Base-by-base conservation (phyloP, 2,888 invertebrate genomes). In the Chloroclysta siterata region DNA sequence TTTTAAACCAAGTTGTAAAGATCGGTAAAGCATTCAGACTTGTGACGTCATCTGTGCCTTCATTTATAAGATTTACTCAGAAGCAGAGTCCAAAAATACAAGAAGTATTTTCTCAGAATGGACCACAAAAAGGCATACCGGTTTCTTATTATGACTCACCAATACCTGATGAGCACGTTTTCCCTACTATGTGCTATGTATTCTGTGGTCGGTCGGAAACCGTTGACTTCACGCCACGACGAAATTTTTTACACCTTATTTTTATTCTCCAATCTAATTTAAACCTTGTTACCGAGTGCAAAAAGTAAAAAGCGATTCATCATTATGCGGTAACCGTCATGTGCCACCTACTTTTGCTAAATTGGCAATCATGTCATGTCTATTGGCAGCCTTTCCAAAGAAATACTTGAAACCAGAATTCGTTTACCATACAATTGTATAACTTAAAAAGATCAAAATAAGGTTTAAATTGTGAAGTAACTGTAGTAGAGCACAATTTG, bases 341-440 rank as follows among this genome's bases (percentile, higher is more conserved):
- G 59, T 56, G 64, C 63, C 67, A 66, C 67, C 69, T 69, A 71
- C 65, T 63, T 71, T 61, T 68, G 52, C 46, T 57, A 63, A 68
- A 66, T 70, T 71, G 70, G 66, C 70, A 71, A 71, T 63, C 71
- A 52, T 58, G 68, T 70, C 69, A 61, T 68, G 71, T 60, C 53
- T 51, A 60, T 67, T 65, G 58, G 60, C 53, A 52, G 47, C 55
- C 46, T 59, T 63, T 68, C 44, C 48, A 39, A 53, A 52, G 55
- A 61, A 60, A 60, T 48, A 57, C 48, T 41, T 42, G 29, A 46
- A 33, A 44, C 39, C 33, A 42, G 53, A 22, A 59, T 56, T 53
- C 13, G 39, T 50, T 52, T 46, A 28, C 14, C 39, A n/a, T 11
- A 29, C 33, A 60, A 48, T 29, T 22, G 15, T 47, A 42, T 29